Conservation (phyloP, 2,888 invertebrate genomes). For the Frankliniella intonsa region DNA sequence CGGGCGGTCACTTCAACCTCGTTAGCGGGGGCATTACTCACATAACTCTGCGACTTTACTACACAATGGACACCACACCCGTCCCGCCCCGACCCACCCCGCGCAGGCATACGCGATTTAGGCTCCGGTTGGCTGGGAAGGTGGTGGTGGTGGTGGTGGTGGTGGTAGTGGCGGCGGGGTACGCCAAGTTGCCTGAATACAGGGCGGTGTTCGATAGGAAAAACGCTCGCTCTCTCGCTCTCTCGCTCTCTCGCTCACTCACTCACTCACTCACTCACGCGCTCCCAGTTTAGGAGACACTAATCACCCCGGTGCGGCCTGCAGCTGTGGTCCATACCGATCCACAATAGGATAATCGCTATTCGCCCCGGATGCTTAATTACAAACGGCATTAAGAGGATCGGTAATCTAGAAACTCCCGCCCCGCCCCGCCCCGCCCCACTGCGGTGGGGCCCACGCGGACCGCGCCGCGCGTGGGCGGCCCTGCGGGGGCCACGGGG, state of each 20-base stretch:
- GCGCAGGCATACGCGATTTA: neutral
- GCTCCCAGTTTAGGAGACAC: neutral
- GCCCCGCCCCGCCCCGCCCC: neutral
- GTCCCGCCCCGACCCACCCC: neutral
- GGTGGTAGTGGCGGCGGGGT: neutral
- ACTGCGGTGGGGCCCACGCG: neutral
- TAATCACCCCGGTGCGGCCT: neutral
- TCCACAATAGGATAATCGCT: neutral
- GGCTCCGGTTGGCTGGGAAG: neutral
- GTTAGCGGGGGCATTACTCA: constrained; percentile 19
- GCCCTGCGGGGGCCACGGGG: neutral
- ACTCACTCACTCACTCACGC: no score
- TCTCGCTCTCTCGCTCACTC: no score
- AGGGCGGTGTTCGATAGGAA: neutral
- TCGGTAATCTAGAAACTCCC: neutral
- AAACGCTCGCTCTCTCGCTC: no score
- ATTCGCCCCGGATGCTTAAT: neutral
- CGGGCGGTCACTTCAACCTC: constrained; percentile 16
- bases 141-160: neutral
- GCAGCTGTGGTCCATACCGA: neutral
- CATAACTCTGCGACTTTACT: constrained; percentile 14
- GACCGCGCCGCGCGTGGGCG: neutral
- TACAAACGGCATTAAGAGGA: constrained; percentile 14
- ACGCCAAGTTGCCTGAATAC: neutral
- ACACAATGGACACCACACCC: constrained; percentile 3